Evolutionary conservation across 2,888 invertebrate genomes (phyloP).

Genomic region (Tyria jacobaeae): DNA sequence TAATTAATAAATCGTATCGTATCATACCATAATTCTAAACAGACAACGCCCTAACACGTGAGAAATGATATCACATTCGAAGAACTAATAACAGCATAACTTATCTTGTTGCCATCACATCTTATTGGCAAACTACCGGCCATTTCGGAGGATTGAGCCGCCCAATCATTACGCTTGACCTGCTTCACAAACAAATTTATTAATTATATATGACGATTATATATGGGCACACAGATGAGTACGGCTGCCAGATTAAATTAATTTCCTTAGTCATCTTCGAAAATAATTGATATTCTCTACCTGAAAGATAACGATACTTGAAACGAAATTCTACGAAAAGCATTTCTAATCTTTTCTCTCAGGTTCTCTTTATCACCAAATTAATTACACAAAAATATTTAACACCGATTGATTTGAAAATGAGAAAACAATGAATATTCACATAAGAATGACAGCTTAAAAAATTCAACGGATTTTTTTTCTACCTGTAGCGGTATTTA

Average conservation of each 20-base stretch:
- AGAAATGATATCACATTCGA: conserved; percentile 6
- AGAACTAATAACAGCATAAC: background rate
- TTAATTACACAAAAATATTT: no score
- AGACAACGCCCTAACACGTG: background rate
- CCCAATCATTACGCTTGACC: conserved; percentile 4
- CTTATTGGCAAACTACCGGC: conserved; percentile 12
- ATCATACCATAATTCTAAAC: background rate
- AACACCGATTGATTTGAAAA: no score
- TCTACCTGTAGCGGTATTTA: no score
- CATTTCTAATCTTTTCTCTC: no score
- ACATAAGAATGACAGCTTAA: no score
- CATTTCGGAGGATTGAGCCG: conserved; percentile 8
- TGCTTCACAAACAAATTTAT: conserved; percentile 14
- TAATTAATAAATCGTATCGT: background rate
- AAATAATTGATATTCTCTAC: no score
- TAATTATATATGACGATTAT: conserved; percentile 6
- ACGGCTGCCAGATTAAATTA: background rate
- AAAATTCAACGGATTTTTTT: no score
- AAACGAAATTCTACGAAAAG: no score
- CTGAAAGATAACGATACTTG: no score
- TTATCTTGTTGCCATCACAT: conserved; percentile 5
- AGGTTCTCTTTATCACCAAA: no score
- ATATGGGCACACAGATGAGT: conserved; percentile 10
- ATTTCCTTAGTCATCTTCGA: background rate
- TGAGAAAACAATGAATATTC: no score